Base-by-base conservation (phyloP, 2,888 invertebrate genomes). In the Tenthredo scrophulariae region DNA sequence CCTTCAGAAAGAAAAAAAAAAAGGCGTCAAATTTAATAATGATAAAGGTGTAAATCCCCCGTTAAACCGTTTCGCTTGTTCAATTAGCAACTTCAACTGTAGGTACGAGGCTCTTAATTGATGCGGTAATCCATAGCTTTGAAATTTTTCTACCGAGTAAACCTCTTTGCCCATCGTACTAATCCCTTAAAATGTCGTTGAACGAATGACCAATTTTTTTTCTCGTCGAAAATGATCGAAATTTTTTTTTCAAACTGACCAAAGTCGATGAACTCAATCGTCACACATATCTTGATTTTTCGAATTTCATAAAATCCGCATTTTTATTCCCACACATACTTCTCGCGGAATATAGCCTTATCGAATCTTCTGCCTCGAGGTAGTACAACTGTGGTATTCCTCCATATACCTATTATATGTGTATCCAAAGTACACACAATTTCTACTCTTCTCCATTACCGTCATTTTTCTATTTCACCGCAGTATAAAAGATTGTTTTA, bases 41-140 rank as follows among this genome's bases (percentile, higher is more conserved):
- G 67, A 67, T 67, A 18, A 29, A 33, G 33, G 67, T 7, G 67
- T 18, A 33, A 67, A 67, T 67, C 33, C 67, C 15, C 67, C 18
- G 9, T 67, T 67, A 33, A 67, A 67, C 29, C 29, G 33, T 67
- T 67, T 33, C 18, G 13, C 67, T 33, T 33, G 67, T 67, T 67
- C 67, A 67, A 67, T 67, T 67, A 67, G 67, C 18, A 33, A 33
- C 33, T 67, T 33, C 26, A 67, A 33, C 67, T 67, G 67, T 67
- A 67, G 15, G 37, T 22, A 74, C 43, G 43, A 43, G 40, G 13
- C 22, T 40, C 22, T 40, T 33, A 74, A 74, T 43, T 74, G 74
- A 74, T 74, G 74, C 22, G 43, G 74, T 74, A 74, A 74, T 74
- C 74, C 74, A 74, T 74, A n/a, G 40, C 74, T 74, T 74, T 74